These are phyloP conservation scores for Amazona finschi DNA, from an alignment of 2,797 vertebrate species.

Conservation along the genomic window DNA sequence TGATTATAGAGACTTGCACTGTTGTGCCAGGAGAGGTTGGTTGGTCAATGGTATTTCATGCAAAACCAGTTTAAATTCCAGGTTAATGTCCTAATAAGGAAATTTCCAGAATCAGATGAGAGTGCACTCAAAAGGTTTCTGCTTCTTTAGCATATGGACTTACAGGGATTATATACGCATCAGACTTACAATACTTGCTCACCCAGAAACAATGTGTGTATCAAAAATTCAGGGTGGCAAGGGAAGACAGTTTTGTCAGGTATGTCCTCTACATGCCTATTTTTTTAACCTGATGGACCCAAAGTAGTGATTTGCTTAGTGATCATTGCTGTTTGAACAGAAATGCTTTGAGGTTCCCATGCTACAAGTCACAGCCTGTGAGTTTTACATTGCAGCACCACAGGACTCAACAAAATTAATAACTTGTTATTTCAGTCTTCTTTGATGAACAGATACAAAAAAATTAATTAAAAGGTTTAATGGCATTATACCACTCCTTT, in stretches of 20 bases:
- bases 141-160: not conserved
- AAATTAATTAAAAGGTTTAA: conserved; percentile 25
- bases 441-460: conserved; percentile 24
- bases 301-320: not conserved
- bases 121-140: not conserved
- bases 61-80: not conserved
- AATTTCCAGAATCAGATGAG: not conserved
- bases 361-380: conserved; percentile 1
- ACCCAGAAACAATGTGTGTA: not conserved
- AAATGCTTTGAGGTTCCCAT: not conserved
- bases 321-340: not conserved
- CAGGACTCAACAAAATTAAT: not conserved
- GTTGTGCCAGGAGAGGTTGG: not conserved
- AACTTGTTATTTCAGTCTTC: conserved; percentile 19
- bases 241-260: not conserved
- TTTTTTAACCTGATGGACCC: not conserved
- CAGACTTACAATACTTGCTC: not conserved
- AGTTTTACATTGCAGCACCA: not conserved
- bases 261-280: not conserved
- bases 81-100: not conserved
- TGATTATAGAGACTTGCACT: not conserved
- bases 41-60: not conserved
- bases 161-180: not conserved
- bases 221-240: not conserved
- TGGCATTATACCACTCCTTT: conserved; percentile 2